phyloP scores from a whole-genome alignment of 2,797 vertebrate species.

The Sebastes iracundus region DNA sequence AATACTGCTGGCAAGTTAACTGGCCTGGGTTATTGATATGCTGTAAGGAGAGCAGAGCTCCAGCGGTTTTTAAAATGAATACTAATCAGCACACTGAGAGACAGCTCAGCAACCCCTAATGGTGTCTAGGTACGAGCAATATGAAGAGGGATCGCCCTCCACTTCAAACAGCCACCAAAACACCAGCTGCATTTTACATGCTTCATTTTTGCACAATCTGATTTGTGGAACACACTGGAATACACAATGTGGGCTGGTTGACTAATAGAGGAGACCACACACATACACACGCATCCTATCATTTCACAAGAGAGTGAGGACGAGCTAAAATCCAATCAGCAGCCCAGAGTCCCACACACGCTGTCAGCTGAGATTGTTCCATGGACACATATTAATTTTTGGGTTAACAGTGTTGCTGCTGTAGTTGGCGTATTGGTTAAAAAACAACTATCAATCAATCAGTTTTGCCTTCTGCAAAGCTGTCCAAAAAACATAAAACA shows the following conservation, averaged over 20 bases:
- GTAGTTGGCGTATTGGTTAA: not conserved
- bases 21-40: conserved; percentile 60
- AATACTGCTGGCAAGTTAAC: conserved; percentile 48
- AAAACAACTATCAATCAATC: not conserved
- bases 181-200: conserved; percentile 61
- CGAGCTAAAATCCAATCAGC: conserved; percentile 39
- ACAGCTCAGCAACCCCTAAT: conserved; percentile 62
- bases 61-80: conserved; percentile 59
- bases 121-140: conserved; percentile 47
- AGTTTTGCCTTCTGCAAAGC: conserved; percentile 4
- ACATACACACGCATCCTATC: not conserved
- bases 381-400: not conserved
- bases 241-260: conserved; percentile 25
- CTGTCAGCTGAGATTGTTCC: conserved; percentile 1
- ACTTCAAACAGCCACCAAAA: conserved; percentile 54
- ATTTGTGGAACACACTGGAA: conserved; percentile 46
- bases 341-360: not conserved
- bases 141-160: conserved; percentile 58
- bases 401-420: not conserved
- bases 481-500: conserved; percentile 13
- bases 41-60: conserved; percentile 39
- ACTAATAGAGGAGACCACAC: conserved; percentile 17
- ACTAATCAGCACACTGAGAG: conserved; percentile 64
- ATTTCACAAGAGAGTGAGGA: conserved; percentile 13
- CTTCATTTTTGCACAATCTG: conserved; percentile 55